phyloP scores from a whole-genome alignment of 2,888 invertebrate genomes.

The Rugalucina vietnamica region DNA sequence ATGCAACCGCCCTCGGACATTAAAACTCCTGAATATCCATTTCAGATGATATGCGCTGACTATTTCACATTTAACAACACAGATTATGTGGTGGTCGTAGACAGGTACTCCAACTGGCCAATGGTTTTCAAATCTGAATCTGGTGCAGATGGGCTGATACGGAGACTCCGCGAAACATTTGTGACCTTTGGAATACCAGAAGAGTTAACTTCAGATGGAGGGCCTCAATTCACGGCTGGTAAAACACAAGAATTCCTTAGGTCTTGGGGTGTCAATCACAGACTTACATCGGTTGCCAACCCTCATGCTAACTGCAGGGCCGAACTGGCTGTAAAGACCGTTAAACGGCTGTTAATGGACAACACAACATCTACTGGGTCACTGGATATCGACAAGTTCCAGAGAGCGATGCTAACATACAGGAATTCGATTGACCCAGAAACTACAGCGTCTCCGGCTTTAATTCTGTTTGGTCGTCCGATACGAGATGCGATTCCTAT shows the following conservation, averaged over 20 bases:
- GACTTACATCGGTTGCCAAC: conserved; percentile 13
- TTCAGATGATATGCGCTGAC: conserved; percentile 48
- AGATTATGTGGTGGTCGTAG: conserved; percentile 51
- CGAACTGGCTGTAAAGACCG: conserved; percentile 50
- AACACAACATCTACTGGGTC: too few species aligned
- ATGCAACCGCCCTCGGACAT: conserved; percentile 17
- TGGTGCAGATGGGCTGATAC: conserved; percentile 50
- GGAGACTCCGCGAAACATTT: conserved; percentile 45
- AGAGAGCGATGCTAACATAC: conserved; percentile 54
- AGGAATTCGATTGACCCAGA: conserved; percentile 55
- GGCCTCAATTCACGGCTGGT: conserved; percentile 49
- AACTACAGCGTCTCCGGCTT: conserved; percentile 59
- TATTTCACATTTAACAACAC: conserved; percentile 44
- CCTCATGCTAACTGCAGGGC: conserved; percentile 57
- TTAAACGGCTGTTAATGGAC: conserved; percentile 54
- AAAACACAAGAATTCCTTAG: conserved; percentile 43
- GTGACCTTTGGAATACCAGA: conserved; percentile 64
- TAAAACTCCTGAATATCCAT: conserved; percentile 32
- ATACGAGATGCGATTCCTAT: too few species aligned
- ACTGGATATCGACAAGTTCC: conserved; percentile 32
- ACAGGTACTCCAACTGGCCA: conserved; percentile 52
- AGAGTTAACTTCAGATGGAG: conserved; percentile 57
- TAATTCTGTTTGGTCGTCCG: too few species aligned
- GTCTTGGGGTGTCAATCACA: too few species aligned
- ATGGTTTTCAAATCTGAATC: too few species aligned